Conservation (phyloP, 1,140 invertebrate genomes). For the Brachionus manjavacas region DNA sequence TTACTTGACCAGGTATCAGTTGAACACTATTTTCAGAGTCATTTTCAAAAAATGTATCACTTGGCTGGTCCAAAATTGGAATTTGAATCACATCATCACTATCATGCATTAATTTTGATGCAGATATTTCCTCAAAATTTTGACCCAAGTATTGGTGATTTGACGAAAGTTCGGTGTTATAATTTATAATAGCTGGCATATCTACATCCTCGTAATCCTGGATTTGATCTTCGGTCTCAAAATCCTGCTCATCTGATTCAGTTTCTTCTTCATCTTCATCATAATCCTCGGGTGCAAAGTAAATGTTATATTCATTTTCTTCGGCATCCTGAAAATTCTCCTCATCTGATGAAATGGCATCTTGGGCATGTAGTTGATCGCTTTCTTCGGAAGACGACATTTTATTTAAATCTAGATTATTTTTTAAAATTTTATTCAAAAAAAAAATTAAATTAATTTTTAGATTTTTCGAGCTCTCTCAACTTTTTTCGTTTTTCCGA, state of each 20-base stretch:
- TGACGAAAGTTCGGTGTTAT: constrained; percentile 15
- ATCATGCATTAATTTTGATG: not conserved
- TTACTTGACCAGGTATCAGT: constrained; percentile 40
- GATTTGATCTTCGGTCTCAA: not conserved
- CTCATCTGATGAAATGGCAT: not conserved
- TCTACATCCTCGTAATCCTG: not conserved
- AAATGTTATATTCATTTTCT: not conserved
- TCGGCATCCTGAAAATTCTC: not conserved
- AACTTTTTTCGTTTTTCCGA: not conserved
- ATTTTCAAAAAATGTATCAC: constrained; percentile 19
- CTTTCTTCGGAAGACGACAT: constrained; percentile 25
- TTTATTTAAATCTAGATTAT: constrained; percentile 2
- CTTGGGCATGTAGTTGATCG: not conserved
- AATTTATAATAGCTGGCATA: not conserved
- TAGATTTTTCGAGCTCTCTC: not conserved
- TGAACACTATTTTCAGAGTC: constrained; percentile 27
- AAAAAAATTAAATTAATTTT: constrained; percentile 25
- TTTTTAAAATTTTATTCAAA: not conserved
- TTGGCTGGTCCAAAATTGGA: not conserved
- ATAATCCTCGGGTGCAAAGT: not conserved
- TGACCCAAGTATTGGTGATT: constrained; percentile 18
- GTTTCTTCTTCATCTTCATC: not conserved
- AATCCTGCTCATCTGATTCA: not conserved
- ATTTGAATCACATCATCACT: not conserved
- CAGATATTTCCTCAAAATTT: constrained; percentile 22